These are phyloP conservation scores for Coluber constrictor DNA, from an alignment of 2,797 vertebrate genomes.

Conservation along the genomic window DNA sequence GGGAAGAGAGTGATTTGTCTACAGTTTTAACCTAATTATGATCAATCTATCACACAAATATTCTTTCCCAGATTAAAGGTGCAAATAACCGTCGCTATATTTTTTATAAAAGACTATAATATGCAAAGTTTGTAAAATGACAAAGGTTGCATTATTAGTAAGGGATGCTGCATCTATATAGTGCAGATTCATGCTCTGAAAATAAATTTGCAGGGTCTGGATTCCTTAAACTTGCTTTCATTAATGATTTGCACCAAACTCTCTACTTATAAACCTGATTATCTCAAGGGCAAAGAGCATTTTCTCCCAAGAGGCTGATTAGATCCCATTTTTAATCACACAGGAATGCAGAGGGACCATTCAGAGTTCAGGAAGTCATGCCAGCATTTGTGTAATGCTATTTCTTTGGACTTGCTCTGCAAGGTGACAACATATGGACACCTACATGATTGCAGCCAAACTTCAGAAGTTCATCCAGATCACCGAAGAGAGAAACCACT, in stretches of 20 bases:
- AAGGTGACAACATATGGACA: neutral
- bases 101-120: neutral
- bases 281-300: neutral
- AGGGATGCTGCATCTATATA: neutral
- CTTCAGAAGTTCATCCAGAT: constrained; percentile 20
- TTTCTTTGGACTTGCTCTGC: neutral
- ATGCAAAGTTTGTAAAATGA: neutral
- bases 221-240: neutral
- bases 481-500: constrained; percentile 30
- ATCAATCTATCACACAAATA: neutral
- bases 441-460: constrained; percentile 23
- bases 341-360: neutral
- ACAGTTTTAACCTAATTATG: neutral
- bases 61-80: neutral
- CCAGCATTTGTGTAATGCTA: neutral
- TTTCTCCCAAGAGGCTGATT: neutral
- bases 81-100: neutral
- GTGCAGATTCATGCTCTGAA: neutral
- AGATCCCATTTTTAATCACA: neutral
- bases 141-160: neutral
- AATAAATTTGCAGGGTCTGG: neutral
- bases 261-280: neutral
- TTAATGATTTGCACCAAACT: neutral
- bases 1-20: neutral
- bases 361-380: neutral